phyloP scores from a whole-genome alignment of 2,888 invertebrate genomes.

The Agriopis leucophaearia region DNA sequence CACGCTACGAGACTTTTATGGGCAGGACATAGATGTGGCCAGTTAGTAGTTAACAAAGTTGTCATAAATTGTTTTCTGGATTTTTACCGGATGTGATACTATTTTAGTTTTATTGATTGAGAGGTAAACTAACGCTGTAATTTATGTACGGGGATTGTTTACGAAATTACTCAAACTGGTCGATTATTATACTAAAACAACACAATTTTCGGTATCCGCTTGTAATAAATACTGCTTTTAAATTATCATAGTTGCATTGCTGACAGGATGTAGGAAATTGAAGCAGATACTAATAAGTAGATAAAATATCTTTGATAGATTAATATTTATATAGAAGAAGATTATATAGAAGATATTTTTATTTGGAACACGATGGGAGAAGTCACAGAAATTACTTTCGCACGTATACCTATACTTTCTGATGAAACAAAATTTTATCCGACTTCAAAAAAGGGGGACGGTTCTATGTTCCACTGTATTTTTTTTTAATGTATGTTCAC shows the following conservation, averaged over 20 bases:
- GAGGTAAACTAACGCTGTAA: slow-evolving; percentile 60
- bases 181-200: slow-evolving; percentile 42
- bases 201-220: slow-evolving; percentile 42
- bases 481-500: no score
- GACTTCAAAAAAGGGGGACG: no score
- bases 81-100: slow-evolving; percentile 63
- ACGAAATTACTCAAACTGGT: slow-evolving; percentile 49
- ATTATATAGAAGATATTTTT: no score
- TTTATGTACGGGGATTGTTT: slow-evolving; percentile 57
- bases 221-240: slow-evolving; percentile 45
- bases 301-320: slow-evolving; percentile 7
- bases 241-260: slow-evolving; percentile 24
- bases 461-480: no score
- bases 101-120: slow-evolving; percentile 75
- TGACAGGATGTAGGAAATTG: slow-evolving; percentile 23
- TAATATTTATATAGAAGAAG: background rate
- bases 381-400: no score
- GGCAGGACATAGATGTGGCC: slow-evolving; percentile 50
- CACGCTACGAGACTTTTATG: slow-evolving; percentile 45
- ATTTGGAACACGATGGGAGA: no score
- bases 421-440: no score
- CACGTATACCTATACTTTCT: no score
- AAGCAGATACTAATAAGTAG: slow-evolving; percentile 5
- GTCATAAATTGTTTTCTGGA: slow-evolving; percentile 60
- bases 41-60: slow-evolving; percentile 50